phyloP scores from a whole-genome alignment of 1,140 invertebrate species.

The Heterodera carotae region DNA sequence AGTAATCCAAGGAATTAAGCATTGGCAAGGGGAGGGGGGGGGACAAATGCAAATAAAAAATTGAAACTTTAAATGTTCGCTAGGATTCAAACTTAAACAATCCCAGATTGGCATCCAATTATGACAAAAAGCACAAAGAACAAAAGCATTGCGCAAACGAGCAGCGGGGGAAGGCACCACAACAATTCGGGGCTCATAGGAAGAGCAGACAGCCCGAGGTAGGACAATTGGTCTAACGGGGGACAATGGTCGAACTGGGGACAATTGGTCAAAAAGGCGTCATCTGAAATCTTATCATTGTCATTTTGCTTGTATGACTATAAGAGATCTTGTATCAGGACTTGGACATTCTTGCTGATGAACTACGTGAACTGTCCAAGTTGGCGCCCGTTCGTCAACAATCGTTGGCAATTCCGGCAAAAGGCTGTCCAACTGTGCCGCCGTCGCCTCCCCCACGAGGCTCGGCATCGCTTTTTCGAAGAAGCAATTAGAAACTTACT shows the following conservation, averaged over 20 bases:
- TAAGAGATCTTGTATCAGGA: conserved; percentile 40
- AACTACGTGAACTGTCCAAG: conserved; percentile 57
- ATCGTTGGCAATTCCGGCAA: conserved; percentile 10
- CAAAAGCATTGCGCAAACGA: conserved; percentile 40
- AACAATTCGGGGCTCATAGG: conserved; percentile 10
- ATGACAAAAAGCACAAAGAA: conserved; percentile 58
- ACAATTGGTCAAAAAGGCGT: no score
- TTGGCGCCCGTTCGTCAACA: conserved; percentile 6
- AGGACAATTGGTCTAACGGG: not conserved
- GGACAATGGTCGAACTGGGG: conserved; percentile 13
- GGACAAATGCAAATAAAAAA: not conserved
- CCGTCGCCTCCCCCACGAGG: conserved; percentile 77
- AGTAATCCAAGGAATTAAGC: not conserved
- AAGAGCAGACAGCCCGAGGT: conserved; percentile 53
- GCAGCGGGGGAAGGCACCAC: conserved; percentile 21
- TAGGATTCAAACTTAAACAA: no score
- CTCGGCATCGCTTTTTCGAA: not conserved
- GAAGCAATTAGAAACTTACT: not conserved
- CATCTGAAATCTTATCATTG: no score
- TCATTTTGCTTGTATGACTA: not conserved
- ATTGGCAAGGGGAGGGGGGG: not conserved
- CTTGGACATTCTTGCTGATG: conserved; percentile 59
- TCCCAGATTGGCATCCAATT: conserved; percentile 46
- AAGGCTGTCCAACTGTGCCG: conserved; percentile 65
- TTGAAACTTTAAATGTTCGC: not conserved